phyloP scores from a whole-genome alignment of 1,140 invertebrate species.

The Leguminivora glycinivorella region DNA sequence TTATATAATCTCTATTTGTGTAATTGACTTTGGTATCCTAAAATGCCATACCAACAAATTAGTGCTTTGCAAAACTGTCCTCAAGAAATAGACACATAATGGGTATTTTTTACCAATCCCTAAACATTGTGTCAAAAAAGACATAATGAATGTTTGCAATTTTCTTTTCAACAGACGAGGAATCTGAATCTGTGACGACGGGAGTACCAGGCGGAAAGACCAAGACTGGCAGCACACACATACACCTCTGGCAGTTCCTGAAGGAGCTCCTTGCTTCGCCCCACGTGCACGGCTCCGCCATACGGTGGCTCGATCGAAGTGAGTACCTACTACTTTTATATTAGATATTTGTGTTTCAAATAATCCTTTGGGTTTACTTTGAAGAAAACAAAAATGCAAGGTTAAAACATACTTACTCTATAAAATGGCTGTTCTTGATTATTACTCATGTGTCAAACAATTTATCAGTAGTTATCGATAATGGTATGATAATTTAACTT shows the following conservation, averaged over 20 bases:
- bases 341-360: background rate
- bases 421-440: no score
- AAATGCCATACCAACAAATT: no score
- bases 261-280: slow-evolving; percentile 96
- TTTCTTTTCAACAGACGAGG: slow-evolving; percentile 77
- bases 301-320: slow-evolving; percentile 96
- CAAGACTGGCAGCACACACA: slow-evolving; percentile 86
- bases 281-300: slow-evolving; percentile 93
- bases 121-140: no score
- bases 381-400: no score
- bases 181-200: slow-evolving; percentile 65
- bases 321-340: slow-evolving; percentile 41
- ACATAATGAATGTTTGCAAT: background rate
- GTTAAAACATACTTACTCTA: no score
- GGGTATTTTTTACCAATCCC: no score
- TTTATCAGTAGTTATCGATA: background rate
- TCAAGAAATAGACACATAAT: no score
- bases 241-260: slow-evolving; percentile 99
- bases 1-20: no score
- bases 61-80: no score
- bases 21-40: no score
- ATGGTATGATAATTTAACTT: background rate
- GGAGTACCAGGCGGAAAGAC: slow-evolving; percentile 52
- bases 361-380: background rate
- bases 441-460: no score